These are phyloP conservation scores for Drosophila atroscutellata DNA, from an alignment of 2,888 invertebrate genomes.

Conservation along the genomic window DNA sequence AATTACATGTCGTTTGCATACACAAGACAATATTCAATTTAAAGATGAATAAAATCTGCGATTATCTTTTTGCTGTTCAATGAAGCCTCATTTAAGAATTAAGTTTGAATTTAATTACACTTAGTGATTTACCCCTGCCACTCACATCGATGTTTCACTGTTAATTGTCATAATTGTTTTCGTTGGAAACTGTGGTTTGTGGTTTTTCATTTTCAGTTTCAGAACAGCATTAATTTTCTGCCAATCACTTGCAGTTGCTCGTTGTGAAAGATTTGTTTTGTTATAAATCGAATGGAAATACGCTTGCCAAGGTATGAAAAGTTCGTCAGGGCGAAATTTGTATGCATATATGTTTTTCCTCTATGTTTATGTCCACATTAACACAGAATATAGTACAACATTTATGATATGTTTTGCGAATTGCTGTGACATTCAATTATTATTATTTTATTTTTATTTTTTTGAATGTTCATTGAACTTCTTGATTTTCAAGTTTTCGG, in stretches of 20 bases:
- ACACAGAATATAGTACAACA: conserved; percentile 85
- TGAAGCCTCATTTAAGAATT: conserved; percentile 38
- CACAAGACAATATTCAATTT: conserved; percentile 9
- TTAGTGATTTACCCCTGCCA: conserved; percentile 25
- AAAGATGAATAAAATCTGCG: conserved; percentile 9
- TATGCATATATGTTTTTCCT: conserved; percentile 5
- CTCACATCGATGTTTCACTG: conserved; percentile 7
- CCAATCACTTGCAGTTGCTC: conserved; percentile 6
- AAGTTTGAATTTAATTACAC: conserved; percentile 37
- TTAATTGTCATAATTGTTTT: conserved; percentile 51
- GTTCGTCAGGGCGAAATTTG: conserved; percentile 3
- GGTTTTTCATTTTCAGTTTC: conserved; percentile 4
- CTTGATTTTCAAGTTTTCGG: conserved; percentile 19
- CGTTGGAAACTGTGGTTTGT: conserved; percentile 15
- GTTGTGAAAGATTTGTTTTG: background rate
- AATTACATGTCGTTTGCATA: background rate
- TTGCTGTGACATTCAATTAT: conserved; percentile 84
- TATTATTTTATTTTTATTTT: conserved; percentile 16
- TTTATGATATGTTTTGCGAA: conserved; percentile 85
- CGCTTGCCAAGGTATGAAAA: conserved; percentile 23
- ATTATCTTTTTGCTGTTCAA: conserved; percentile 3
- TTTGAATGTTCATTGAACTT: conserved; percentile 65
- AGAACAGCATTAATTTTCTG: conserved; percentile 15
- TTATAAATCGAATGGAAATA: background rate
- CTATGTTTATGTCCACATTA: conserved; percentile 42